phyloP scores from a whole-genome alignment of 2,797 vertebrate genomes.

The Apodemus agrarius region DNA sequence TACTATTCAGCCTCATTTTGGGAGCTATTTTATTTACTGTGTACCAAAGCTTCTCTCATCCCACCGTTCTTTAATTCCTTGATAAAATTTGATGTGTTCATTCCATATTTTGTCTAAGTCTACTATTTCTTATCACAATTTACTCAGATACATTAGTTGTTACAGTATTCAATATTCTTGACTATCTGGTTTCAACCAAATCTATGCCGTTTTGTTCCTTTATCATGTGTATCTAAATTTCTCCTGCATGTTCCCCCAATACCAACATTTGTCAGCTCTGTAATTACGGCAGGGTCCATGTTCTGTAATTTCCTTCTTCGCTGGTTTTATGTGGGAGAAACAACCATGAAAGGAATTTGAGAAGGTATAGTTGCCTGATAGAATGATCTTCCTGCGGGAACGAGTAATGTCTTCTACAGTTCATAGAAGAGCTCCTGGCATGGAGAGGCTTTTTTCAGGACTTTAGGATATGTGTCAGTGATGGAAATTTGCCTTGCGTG shows the following conservation, averaged over 20 bases:
- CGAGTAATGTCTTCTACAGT: neutral
- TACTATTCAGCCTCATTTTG: neutral
- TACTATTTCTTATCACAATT: conserved; percentile 54
- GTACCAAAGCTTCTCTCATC: neutral
- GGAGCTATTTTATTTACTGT: neutral
- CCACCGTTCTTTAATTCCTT: conserved; percentile 7
- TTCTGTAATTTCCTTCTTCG: neutral
- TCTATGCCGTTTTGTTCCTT: neutral
- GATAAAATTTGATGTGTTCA: conserved; percentile 9
- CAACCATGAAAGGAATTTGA: neutral
- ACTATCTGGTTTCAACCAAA: conserved; percentile 10
- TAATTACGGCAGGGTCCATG: neutral
- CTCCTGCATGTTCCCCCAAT: neutral
- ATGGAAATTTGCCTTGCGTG: neutral
- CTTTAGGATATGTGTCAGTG: neutral
- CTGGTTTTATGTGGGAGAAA: conserved; percentile 16
- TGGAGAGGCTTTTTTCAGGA: neutral
- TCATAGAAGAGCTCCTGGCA: neutral
- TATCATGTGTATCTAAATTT: neutral
- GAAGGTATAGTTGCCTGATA: neutral
- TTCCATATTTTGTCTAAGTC: neutral
- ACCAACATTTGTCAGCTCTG: neutral
- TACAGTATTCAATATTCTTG: neutral
- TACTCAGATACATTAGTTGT: conserved; percentile 28
- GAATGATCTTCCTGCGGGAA: neutral